Percentiles rank a stretch among this genome's conserved stretches.
Evolutionary conservation across 1,140 invertebrate species (phyloP).

Genomic region (Lamellibrachia luymesi): DNA sequence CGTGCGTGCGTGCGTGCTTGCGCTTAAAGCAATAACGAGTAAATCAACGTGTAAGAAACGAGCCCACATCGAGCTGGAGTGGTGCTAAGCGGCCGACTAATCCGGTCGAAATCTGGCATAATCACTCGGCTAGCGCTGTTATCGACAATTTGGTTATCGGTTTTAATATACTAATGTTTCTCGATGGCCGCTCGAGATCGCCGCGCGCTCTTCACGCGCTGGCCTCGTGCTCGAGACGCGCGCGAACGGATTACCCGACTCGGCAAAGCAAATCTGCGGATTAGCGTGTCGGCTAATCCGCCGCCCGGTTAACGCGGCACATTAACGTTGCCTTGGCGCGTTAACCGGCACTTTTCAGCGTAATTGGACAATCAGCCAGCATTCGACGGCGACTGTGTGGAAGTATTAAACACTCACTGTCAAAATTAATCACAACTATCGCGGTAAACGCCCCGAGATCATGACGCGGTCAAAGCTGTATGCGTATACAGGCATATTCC

Average conservation of each 20-base stretch:
- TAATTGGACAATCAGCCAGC: neutral
- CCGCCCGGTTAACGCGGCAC: neutral
- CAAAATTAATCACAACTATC: neutral
- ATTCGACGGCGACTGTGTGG: neutral
- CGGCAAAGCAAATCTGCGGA: neutral
- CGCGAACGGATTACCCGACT: neutral
- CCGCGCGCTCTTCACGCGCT: neutral
- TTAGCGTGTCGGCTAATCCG: neutral
- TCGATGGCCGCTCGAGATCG: neutral
- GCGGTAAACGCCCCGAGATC: neutral
- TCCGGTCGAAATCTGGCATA: neutral
- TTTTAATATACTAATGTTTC: conserved; percentile 6
- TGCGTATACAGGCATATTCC: neutral
- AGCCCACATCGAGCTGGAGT: neutral
- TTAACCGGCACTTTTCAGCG: neutral
- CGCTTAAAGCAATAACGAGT: neutral
- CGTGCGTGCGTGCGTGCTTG: neutral
- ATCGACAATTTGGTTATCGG: conserved; percentile 4
- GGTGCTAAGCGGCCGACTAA: neutral
- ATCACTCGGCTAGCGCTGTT: conserved; percentile 3
- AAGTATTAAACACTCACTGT: neutral
- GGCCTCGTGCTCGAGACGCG: neutral
- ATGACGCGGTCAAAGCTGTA: neutral
- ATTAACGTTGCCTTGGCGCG: neutral
- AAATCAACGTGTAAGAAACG: neutral